These are phyloP conservation scores for Xiphorhynchus elegans DNA, from an alignment of 2,113 vertebrate species.

Conservation along the genomic window DNA sequence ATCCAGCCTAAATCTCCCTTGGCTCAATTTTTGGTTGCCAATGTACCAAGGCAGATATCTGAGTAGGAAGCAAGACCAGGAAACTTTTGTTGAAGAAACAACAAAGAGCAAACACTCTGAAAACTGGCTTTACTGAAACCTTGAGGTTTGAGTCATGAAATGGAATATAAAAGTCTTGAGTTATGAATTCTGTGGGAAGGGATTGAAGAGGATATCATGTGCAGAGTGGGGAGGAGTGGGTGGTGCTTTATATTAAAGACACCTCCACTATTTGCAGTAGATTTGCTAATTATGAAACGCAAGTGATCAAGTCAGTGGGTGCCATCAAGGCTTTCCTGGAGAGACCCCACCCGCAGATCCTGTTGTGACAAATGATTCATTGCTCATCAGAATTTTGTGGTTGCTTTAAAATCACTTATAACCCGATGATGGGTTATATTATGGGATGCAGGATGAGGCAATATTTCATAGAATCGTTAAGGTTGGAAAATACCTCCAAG, in stretches of 20 bases:
- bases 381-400: not conserved
- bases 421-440: not conserved
- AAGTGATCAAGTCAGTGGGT: not conserved
- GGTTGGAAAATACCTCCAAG: not conserved
- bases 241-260: not conserved
- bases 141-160: not conserved
- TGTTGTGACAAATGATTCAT: not conserved
- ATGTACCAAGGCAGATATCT: rapidly evolving
- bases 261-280: not conserved
- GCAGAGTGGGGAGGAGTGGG: not conserved
- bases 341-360: not conserved
- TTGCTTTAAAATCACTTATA: not conserved
- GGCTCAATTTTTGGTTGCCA: not conserved
- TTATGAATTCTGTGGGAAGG: not conserved
- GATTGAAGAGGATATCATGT: not conserved
- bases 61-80: not conserved
- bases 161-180: not conserved
- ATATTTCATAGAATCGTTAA: too few relatives aligned
- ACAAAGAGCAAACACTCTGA: not conserved
- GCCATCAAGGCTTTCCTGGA: not conserved
- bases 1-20: not conserved
- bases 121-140: not conserved
- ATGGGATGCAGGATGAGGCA: not conserved
- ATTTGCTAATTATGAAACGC: not conserved
- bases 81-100: not conserved